Evolutionary conservation across 2,113 vertebrate species (phyloP).

Genomic region (Esox niger): DNA sequence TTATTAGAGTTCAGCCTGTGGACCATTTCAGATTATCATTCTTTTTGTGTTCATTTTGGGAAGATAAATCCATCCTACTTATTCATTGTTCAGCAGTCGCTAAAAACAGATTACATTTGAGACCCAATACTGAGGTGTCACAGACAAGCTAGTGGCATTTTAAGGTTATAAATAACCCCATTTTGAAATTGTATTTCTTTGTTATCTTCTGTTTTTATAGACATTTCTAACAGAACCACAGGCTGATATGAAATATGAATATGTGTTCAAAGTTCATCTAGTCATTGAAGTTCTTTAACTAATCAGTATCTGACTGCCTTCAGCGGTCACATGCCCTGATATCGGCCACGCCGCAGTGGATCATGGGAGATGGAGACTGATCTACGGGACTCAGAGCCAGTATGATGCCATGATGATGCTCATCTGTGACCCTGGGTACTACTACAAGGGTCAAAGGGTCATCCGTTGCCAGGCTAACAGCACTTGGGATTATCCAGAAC

Average conservation of each 20-base stretch:
- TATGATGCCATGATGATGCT: slow-evolving; percentile 93
- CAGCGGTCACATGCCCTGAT: slow-evolving; percentile 90
- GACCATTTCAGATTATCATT: neutral
- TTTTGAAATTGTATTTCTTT: neutral
- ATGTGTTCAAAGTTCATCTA: neutral
- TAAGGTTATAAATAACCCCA: too few relatives aligned
- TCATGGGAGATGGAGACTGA: slow-evolving; percentile 92
- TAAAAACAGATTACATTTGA: neutral
- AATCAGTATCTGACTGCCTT: slow-evolving; percentile 1
- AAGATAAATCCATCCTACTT: neutral
- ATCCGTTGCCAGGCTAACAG: slow-evolving; percentile 89
- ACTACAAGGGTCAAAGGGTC: slow-evolving; percentile 89
- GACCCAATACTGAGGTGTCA: neutral
- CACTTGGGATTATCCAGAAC: slow-evolving; percentile 88
- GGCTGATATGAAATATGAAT: too few relatives aligned
- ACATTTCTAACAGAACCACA: too few relatives aligned
- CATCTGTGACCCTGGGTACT: slow-evolving; percentile 94
- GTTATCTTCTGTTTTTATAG: neutral
- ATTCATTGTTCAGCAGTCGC: neutral
- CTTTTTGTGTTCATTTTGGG: neutral
- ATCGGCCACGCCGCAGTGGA: slow-evolving; percentile 85
- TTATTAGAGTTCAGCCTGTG: neutral
- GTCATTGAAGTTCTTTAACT: neutral
- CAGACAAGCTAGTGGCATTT: neutral
- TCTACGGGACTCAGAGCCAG: slow-evolving; percentile 89